Evolutionary conservation across 2,113 vertebrate genomes (phyloP).

Genomic region (Platysteira castanea): DNA sequence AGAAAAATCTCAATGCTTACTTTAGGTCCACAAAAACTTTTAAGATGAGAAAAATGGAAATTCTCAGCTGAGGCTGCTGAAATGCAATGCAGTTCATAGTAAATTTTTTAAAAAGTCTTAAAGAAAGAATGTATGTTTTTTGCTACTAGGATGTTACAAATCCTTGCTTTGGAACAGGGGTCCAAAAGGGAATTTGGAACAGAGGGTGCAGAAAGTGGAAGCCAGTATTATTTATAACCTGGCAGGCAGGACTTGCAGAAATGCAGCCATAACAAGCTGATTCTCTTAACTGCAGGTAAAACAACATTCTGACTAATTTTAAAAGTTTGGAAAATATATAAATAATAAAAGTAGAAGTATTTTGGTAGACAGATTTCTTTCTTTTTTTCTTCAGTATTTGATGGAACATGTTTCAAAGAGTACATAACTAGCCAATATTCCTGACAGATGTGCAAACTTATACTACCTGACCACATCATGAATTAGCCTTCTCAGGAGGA

Average conservation of each 20-base stretch:
- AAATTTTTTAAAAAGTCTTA: neutral
- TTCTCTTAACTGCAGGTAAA: constrained; percentile 60
- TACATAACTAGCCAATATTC: constrained; percentile 23
- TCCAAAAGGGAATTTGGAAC: neutral
- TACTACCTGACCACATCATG: constrained; percentile 56
- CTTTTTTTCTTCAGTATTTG: constrained; percentile 46
- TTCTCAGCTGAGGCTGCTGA: neutral
- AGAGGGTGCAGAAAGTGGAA: constrained; percentile 16
- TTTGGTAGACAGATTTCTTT: neutral
- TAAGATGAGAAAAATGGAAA: neutral
- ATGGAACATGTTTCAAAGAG: constrained; percentile 47
- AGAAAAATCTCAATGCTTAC: neutral
- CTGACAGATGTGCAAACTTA: constrained; percentile 40
- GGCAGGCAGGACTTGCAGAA: constrained; percentile 32
- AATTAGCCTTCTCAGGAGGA: constrained; percentile 54
- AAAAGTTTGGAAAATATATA: constrained; percentile 31
- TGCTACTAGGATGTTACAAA: neutral
- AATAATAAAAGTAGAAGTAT: neutral
- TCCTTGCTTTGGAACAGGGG: neutral
- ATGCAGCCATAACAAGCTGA: constrained; percentile 31
- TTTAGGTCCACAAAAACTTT: neutral
- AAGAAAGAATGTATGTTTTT: neutral
- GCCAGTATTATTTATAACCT: constrained; percentile 55
- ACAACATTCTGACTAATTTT: constrained; percentile 43
- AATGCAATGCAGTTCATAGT: neutral